These are phyloP conservation scores for Chaetoderma sp. DNA, from an alignment of 2,888 invertebrate genomes.

Conservation along the genomic window DNA sequence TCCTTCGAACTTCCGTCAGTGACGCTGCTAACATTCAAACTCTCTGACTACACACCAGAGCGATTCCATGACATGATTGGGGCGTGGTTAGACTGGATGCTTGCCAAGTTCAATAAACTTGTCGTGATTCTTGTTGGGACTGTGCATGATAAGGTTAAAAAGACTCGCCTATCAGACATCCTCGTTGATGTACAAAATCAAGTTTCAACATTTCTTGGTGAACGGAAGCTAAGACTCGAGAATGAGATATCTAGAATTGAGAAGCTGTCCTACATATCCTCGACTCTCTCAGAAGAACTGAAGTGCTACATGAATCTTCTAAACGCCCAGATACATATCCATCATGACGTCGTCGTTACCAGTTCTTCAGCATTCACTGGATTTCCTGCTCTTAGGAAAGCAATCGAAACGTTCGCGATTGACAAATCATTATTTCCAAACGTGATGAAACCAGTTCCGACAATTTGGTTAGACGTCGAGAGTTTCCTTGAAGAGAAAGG, in stretches of 20 bases:
- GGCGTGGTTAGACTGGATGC: slow-evolving; percentile 66
- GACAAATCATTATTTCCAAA: slow-evolving; percentile 55
- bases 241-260: slow-evolving; percentile 57
- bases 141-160: slow-evolving; percentile 51
- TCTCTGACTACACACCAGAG: slow-evolving; percentile 54
- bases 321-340: slow-evolving; percentile 53
- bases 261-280: slow-evolving; percentile 56
- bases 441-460: slow-evolving; percentile 61
- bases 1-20: slow-evolving; percentile 63
- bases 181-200: slow-evolving; percentile 43
- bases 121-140: slow-evolving; percentile 63
- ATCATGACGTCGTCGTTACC: slow-evolving; percentile 55
- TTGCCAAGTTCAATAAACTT: slow-evolving; percentile 61
- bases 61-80: slow-evolving; percentile 58
- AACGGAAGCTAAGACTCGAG: slow-evolving; percentile 46
- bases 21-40: slow-evolving; percentile 61
- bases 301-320: slow-evolving; percentile 57
- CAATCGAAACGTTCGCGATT: slow-evolving; percentile 52
- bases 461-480: slow-evolving; percentile 66
- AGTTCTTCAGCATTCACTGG: slow-evolving; percentile 53
- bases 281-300: slow-evolving; percentile 62
- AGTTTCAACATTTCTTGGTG: slow-evolving; percentile 43
- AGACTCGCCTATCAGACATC: slow-evolving; percentile 27
- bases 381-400: slow-evolving; percentile 50
- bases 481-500: slow-evolving; percentile 60